phyloP scores from a whole-genome alignment of 53 echinoderm and acorn worm genomes.

The Apostichopus leukothele region DNA sequence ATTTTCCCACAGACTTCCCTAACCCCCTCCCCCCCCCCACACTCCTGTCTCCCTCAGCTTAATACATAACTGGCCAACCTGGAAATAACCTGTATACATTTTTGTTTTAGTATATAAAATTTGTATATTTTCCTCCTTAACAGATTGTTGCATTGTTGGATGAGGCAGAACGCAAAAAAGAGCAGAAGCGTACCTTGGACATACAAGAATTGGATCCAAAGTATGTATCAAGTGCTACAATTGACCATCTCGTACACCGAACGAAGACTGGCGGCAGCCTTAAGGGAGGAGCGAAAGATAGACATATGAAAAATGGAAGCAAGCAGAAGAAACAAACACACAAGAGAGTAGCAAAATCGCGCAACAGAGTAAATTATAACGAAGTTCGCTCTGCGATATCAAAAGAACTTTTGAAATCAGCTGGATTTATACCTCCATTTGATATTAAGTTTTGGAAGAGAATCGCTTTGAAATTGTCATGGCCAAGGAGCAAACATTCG shows the following conservation, averaged over 20 bases:
- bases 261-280: not conserved
- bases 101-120: too few relatives aligned
- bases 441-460: not conserved
- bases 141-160: constrained; percentile 12
- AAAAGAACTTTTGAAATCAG: constrained; percentile 5
- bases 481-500: not conserved
- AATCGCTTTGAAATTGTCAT: not conserved
- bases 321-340: not conserved
- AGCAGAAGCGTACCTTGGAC: too few relatives aligned
- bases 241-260: not conserved
- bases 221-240: not conserved
- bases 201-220: not conserved
- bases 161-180: not conserved
- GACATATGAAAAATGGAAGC: too few relatives aligned
- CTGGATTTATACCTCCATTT: not conserved
- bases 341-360: not conserved
- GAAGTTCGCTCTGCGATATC: constrained; percentile 2
- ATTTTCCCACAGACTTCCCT: too few relatives aligned
- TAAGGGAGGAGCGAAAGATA: not conserved
- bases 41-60: too few relatives aligned
- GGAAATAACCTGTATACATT: too few relatives aligned
- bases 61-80: too few relatives aligned
- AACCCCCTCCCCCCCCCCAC: too few relatives aligned
- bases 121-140: not conserved
- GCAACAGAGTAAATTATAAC: constrained; percentile 2